Evolutionary conservation across 2,113 vertebrate genomes (phyloP).

Genomic region (Synchiropus splendidus): DNA sequence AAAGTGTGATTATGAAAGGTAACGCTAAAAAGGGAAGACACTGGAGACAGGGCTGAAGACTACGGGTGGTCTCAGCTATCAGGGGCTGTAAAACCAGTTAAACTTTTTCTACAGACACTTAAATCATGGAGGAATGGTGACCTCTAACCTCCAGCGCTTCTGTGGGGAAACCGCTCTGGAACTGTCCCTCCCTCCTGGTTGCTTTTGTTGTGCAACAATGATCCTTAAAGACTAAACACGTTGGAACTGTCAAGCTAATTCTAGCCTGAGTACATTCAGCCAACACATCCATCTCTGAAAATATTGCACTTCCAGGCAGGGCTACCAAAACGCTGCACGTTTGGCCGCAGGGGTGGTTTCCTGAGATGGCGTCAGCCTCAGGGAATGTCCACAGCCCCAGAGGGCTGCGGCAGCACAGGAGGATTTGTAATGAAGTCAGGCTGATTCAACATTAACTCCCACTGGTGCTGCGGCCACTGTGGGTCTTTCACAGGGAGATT

Average conservation of each 20-base stretch:
- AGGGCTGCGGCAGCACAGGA: conserved; percentile 1
- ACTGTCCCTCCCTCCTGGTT: conserved; percentile 20
- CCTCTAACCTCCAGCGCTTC: conserved; percentile 31
- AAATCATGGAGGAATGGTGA: conserved; percentile 24
- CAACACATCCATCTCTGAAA: conserved; percentile 10
- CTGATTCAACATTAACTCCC: conserved; percentile 33
- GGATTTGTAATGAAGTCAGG: conserved; percentile 32
- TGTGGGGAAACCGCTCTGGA: conserved; percentile 14
- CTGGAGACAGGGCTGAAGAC: not conserved
- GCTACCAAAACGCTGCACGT: conserved; percentile 32
- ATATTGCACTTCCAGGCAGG: conserved; percentile 14
- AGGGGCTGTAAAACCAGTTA: conserved; percentile 15
- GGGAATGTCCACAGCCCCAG: conserved; percentile 45
- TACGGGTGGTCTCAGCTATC: conserved; percentile 16
- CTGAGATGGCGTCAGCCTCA: conserved; percentile 50
- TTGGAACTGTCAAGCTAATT: conserved; percentile 14
- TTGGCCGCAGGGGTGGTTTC: conserved; percentile 44
- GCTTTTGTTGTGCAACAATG: conserved; percentile 15
- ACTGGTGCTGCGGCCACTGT: conserved; percentile 22
- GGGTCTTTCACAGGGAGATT: conserved; percentile 41
- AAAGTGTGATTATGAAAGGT: no score
- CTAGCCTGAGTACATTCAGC: conserved; percentile 31
- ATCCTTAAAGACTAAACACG: conserved; percentile 3
- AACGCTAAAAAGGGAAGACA: no score
- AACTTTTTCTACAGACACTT: conserved; percentile 7